phyloP scores from a whole-genome alignment of 2,113 vertebrate genomes.

The Actenoides hombroni region DNA sequence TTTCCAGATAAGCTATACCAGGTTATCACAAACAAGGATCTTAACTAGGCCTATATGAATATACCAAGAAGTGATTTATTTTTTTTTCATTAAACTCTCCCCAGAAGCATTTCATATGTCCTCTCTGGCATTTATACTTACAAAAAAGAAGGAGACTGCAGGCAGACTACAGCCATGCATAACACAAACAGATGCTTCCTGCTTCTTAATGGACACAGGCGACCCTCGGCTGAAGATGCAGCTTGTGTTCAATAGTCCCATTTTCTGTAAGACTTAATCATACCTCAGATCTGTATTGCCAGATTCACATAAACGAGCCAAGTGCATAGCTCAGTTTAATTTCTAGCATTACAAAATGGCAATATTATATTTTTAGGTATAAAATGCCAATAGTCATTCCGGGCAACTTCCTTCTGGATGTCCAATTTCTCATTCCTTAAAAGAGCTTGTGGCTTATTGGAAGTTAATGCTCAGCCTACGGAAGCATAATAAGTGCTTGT shows the following conservation, averaged over 20 bases:
- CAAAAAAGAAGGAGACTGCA: constrained; percentile 15
- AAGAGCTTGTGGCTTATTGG: constrained; percentile 6
- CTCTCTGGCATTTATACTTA: constrained; percentile 16
- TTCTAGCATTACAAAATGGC: constrained; percentile 22
- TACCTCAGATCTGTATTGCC: constrained; percentile 8
- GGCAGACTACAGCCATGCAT: constrained; percentile 23
- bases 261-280: constrained; percentile 48
- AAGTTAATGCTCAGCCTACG: constrained; percentile 17
- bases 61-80: neutral
- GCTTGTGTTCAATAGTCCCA: constrained; percentile 17
- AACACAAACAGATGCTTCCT: constrained; percentile 61
- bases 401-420: constrained; percentile 25
- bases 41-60: neutral
- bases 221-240: constrained; percentile 49
- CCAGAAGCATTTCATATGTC: neutral
- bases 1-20: neutral
- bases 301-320: constrained; percentile 27
- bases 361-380: constrained; percentile 48
- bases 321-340: constrained; percentile 29
- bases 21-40: neutral
- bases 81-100: neutral
- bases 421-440: constrained; percentile 19
- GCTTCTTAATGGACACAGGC: constrained; percentile 40
- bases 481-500: constrained; percentile 13
- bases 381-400: constrained; percentile 48